Percentiles rank a stretch among this genome's conserved stretches.
phyloP scores from a whole-genome alignment of 2,888 invertebrate genomes.

The Tipula helvola region DNA sequence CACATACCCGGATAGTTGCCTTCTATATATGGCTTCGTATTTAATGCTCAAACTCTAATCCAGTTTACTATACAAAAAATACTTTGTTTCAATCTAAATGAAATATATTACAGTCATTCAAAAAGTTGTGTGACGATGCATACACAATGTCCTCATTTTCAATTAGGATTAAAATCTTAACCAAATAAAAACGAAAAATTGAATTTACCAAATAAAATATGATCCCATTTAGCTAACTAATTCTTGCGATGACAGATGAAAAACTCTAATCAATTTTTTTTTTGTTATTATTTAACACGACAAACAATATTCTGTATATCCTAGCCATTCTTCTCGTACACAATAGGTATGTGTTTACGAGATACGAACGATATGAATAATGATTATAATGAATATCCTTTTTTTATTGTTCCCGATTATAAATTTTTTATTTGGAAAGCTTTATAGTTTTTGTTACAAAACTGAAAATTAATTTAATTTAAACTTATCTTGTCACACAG shows the following conservation, averaged over 20 bases:
- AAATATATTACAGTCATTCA: too few relatives aligned
- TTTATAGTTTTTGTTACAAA: not conserved
- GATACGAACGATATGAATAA: not conserved
- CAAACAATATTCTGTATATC: not conserved
- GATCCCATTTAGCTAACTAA: not conserved
- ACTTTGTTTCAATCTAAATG: too few relatives aligned
- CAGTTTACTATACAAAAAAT: too few relatives aligned
- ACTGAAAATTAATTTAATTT: not conserved
- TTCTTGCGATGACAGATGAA: not conserved
- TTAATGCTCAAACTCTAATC: too few relatives aligned
- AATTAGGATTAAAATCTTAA: not conserved
- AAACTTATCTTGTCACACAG: not conserved
- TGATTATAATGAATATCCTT: not conserved
- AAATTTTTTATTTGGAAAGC: not conserved
- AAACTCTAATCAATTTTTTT: not conserved
- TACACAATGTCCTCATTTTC: not conserved
- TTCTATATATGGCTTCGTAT: too few relatives aligned
- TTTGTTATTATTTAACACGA: not conserved
- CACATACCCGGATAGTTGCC: too few relatives aligned
- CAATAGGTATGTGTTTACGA: not conserved
- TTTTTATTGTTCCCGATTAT: not conserved
- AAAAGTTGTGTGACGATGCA: not conserved
- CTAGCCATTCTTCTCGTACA: not conserved
- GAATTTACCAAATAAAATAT: not conserved
- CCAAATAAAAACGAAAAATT: not conserved